Conservation (phyloP, 2,797 vertebrate species). For the Avahi laniger region DNA sequence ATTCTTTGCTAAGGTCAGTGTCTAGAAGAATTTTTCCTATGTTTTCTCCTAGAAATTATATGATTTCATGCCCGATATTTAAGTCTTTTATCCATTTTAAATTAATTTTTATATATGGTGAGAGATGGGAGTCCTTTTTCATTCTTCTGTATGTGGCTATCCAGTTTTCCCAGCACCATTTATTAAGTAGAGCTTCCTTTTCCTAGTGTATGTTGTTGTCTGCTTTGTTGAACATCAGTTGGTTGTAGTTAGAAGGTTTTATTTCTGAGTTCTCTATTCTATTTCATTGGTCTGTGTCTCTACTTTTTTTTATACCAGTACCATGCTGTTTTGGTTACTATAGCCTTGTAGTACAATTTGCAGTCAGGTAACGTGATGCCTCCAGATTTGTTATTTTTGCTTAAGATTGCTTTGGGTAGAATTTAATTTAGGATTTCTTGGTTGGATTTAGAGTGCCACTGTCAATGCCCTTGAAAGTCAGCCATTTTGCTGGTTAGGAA, state of each 20-base stretch:
- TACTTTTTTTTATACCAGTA: neutral
- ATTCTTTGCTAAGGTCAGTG: neutral
- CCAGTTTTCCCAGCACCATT: neutral
- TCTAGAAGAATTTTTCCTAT: neutral
- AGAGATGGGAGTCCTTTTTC: neutral
- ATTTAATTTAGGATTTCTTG: constrained; percentile 66
- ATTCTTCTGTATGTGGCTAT: neutral
- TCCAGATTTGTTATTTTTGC: neutral
- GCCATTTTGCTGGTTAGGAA: constrained; percentile 64
- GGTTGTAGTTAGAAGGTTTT: neutral
- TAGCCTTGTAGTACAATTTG: neutral
- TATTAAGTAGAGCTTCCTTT: neutral
- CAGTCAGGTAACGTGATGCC: neutral
- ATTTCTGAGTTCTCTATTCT: neutral
- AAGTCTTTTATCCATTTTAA: neutral
- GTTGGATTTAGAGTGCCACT: constrained; percentile 42
- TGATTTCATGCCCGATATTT: neutral
- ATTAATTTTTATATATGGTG: neutral
- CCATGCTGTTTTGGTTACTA: neutral
- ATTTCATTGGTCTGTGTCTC: neutral
- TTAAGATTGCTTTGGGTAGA: neutral
- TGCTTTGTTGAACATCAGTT: neutral
- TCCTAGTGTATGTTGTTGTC: neutral
- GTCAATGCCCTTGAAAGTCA: constrained; percentile 52
- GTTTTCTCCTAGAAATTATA: neutral